A percentile compares a stretch with the other conserved stretches of the same genome.
These are phyloP conservation scores for Neodiprion lecontei DNA, from an alignment of 1,140 invertebrate species.

Conservation along the genomic window DNA sequence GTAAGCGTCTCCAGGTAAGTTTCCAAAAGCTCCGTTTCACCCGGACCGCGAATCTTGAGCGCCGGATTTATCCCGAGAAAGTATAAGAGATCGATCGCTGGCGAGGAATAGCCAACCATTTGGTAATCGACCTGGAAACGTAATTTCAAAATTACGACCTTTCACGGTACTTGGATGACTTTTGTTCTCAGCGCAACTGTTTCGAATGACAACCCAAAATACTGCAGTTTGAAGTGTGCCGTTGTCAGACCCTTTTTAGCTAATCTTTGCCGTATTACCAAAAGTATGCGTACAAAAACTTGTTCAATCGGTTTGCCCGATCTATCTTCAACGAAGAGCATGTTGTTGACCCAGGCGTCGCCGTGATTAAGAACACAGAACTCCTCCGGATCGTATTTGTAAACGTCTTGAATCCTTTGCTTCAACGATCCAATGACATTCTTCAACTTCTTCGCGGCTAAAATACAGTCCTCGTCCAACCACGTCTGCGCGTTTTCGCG, in stretches of 20 bases:
- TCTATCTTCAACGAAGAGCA: constrained; percentile 39
- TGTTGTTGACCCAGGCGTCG: constrained; percentile 49
- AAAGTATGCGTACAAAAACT: neutral
- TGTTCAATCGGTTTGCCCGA: constrained; percentile 25
- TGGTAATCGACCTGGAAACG: constrained; percentile 58
- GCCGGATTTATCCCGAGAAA: constrained; percentile 55
- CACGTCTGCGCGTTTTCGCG: constrained; percentile 23
- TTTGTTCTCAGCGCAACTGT: too few species aligned
- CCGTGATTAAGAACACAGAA: constrained; percentile 50
- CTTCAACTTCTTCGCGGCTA: constrained; percentile 45
- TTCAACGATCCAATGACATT: constrained; percentile 38
- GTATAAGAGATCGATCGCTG: constrained; percentile 58
- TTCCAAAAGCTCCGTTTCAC: constrained; percentile 33
- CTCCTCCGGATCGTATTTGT: constrained; percentile 41
- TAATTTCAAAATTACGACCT: neutral
- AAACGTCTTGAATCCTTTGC: constrained; percentile 38
- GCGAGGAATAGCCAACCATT: constrained; percentile 52
- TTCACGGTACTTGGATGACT: too few species aligned
- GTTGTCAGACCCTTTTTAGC: too few species aligned
- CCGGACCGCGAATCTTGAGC: constrained; percentile 28
- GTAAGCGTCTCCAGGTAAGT: constrained; percentile 29
- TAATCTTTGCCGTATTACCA: neutral
- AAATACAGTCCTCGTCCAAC: constrained; percentile 21
- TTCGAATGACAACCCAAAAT: too few species aligned
- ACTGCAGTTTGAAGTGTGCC: too few species aligned